Percentiles rank a stretch among this genome's conserved stretches.
Conservation (phyloP, 2,888 invertebrate genomes). For the Erynnis tages region DNA sequence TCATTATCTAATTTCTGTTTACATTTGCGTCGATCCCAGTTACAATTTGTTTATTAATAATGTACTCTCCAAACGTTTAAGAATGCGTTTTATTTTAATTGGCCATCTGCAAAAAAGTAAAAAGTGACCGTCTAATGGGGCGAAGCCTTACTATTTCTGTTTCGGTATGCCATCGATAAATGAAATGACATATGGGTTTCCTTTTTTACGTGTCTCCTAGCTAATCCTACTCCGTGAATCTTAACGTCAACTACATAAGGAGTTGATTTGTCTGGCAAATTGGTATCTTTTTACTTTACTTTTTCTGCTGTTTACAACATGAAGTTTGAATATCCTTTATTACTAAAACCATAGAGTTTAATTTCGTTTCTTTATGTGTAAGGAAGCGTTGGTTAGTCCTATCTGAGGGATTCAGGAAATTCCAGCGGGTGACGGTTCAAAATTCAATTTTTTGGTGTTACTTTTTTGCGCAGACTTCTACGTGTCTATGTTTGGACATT, state of each 20-base stretch:
- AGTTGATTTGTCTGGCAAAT: no score
- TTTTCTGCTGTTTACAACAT: neutral
- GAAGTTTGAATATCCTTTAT: constrained; percentile 1
- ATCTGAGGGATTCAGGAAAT: constrained; percentile 45
- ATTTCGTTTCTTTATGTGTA: constrained; percentile 35
- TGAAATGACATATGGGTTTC: constrained; percentile 44
- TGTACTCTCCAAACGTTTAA: neutral
- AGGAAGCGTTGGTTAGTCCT: constrained; percentile 30
- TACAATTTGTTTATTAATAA: no score
- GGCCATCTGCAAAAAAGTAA: neutral
- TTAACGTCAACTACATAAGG: neutral
- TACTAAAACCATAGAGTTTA: neutral
- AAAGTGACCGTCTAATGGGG: constrained; percentile 17
- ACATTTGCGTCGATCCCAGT: no score
- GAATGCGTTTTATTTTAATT: constrained; percentile 2
- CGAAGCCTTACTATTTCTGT: constrained; percentile 10
- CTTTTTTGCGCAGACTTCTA: constrained; percentile 28
- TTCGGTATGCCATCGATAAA: constrained; percentile 46
- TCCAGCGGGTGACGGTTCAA: constrained; percentile 41
- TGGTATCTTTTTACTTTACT: neutral
- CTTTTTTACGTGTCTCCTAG: neutral
- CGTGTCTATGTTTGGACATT: constrained; percentile 25
- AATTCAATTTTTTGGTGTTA: constrained; percentile 24
- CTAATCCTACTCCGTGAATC: constrained; percentile 26
- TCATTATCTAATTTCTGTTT: no score